phyloP scores from a whole-genome alignment of 2,113 vertebrate species.

The Gorsachius goisagi region DNA sequence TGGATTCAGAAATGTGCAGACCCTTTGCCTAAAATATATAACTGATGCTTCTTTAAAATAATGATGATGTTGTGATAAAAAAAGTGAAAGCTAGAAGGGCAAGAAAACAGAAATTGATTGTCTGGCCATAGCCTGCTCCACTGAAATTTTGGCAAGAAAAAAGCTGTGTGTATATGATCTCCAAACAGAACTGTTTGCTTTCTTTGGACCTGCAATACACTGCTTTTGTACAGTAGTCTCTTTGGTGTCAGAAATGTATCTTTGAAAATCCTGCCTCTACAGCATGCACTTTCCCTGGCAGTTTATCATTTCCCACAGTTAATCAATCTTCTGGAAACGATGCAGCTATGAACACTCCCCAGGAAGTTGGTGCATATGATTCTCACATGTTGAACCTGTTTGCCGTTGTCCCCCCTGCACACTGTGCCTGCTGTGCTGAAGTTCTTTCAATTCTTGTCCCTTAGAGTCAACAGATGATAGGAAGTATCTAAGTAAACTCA shows the following conservation, averaged over 20 bases:
- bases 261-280: not conserved
- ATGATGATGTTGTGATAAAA: not conserved
- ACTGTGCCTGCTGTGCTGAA: not conserved
- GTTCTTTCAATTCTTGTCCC: not conserved
- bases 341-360: not conserved
- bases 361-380: not conserved
- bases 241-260: not conserved
- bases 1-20: not conserved
- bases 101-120: not conserved
- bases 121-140: not conserved
- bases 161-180: not conserved
- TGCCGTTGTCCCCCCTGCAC: not conserved
- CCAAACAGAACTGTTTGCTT: not conserved
- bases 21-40: not conserved
- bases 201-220: not conserved
- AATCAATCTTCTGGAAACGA: slow-evolving; percentile 2
- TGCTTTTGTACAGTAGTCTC: not conserved
- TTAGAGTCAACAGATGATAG: not conserved
- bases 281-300: not conserved
- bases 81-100: not conserved
- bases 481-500: not conserved
- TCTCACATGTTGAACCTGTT: slow-evolving; percentile 19
- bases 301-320: slow-evolving; percentile 24
- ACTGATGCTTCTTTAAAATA: not conserved
- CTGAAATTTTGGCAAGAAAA: not conserved